Conservation (phyloP, 2,888 invertebrate species). For the Antheraea yamamai region DNA sequence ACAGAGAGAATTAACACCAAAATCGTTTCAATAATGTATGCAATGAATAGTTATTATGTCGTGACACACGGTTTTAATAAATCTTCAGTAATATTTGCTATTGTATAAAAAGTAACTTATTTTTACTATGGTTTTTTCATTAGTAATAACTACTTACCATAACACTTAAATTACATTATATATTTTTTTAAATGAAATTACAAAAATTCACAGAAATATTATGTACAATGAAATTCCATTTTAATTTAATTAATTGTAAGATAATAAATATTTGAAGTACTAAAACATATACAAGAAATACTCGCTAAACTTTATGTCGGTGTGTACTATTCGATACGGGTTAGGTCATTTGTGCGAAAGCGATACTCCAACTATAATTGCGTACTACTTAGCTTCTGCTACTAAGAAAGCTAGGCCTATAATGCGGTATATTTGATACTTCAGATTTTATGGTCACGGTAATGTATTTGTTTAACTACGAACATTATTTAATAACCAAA, state of each 20-base stretch:
- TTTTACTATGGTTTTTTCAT: neutral
- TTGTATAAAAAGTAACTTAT: neutral
- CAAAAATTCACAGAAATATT: neutral
- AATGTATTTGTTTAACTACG: neutral
- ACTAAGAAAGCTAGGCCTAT: conserved; percentile 9
- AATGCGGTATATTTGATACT: neutral
- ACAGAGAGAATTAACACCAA: conserved; percentile 42
- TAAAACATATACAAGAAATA: neutral
- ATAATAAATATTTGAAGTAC: neutral
- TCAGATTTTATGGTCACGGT: neutral
- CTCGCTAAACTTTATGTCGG: neutral
- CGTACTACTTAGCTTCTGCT: conserved; percentile 22
- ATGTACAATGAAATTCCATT: neutral
- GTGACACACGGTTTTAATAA: conserved; percentile 27
- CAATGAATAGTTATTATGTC: conserved; percentile 34
- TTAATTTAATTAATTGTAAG: neutral
- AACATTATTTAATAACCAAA: neutral
- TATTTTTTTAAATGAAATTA: no score
- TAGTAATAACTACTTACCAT: no score
- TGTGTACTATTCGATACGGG: conserved; percentile 30
- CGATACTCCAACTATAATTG: conserved; percentile 46
- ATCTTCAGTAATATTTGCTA: neutral
- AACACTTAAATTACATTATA: no score
- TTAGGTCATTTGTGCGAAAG: conserved; percentile 48
- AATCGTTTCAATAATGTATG: conserved; percentile 42